These are phyloP conservation scores for Bos taurus DNA, from an alignment of 2,113 vertebrate genomes.

Conservation along the genomic window ARS-UCD2.0 NC_037339.1:46412501-46413000, in stretches of 20 bases:
- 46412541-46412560: not conserved
- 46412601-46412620: not conserved
- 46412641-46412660: not conserved
- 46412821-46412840: not conserved
- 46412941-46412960: not conserved
- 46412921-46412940: not conserved
- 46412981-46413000: conserved; percentile 40
- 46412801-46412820: not conserved
- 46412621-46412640: not conserved
- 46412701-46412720: not conserved
- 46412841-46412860: not conserved
- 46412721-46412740: not conserved
- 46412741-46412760: not conserved
- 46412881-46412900: not conserved
- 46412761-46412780: not conserved
- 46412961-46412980: conserved; percentile 24
- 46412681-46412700: not conserved
- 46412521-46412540: not conserved
- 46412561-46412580: not conserved
- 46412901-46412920: not conserved
- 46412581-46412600: not conserved
- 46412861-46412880: not conserved
- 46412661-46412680: not conserved
- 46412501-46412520: not conserved
- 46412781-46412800: not conserved